Conservation (phyloP, 2,797 vertebrate genomes). For the Malacoctenus gilli region DNA sequence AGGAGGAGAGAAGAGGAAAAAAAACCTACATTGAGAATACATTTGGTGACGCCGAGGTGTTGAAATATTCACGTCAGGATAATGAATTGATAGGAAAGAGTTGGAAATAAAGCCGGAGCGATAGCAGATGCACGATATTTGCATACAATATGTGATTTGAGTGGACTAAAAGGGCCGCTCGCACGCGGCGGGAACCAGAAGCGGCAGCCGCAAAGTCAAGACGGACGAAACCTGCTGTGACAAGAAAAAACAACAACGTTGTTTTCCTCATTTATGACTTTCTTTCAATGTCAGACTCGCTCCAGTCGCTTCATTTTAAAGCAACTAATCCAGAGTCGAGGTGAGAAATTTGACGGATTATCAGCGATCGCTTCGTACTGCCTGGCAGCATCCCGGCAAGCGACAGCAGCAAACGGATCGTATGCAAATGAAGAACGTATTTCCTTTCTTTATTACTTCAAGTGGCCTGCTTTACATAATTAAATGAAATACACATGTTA, state of each 20-base stretch:
- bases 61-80: conserved; percentile 19
- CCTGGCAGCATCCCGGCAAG: too few species aligned
- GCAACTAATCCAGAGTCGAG: too few species aligned
- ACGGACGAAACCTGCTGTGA: background rate
- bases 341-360: too few species aligned
- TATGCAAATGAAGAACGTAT: too few species aligned
- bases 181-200: background rate
- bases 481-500: too few species aligned
- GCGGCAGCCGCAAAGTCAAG: background rate
- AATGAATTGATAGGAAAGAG: conserved; percentile 10
- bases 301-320: too few species aligned
- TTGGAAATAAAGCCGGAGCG: background rate
- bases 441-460: too few species aligned
- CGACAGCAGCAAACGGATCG: too few species aligned
- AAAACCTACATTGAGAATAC: conserved; percentile 26
- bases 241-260: background rate
- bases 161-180: too few species aligned
- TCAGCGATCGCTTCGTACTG: too few species aligned
- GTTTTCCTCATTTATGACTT: background rate
- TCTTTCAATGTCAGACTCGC: too few species aligned
- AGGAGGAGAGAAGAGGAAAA: conserved; percentile 18
- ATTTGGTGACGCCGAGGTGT: conserved; percentile 24
- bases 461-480: too few species aligned
- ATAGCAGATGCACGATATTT: background rate
- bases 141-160: background rate